Base-by-base conservation (phyloP, 1,140 invertebrate genomes). In the Dreissena rostriformis region DNA sequence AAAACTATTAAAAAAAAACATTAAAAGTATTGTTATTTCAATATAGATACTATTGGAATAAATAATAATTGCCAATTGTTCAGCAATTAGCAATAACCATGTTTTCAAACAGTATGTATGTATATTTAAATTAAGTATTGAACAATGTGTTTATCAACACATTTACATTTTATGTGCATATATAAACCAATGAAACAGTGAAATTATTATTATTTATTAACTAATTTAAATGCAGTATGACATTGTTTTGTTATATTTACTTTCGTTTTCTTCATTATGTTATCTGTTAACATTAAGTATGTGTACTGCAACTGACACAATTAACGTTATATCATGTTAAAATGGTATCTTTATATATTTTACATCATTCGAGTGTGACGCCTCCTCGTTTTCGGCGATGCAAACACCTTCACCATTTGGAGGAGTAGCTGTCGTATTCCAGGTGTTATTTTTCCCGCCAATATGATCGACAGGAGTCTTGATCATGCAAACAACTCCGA, bases 401-500 rank as follows among this genome's bases (percentile, higher is more conserved):
- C 81, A 76, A 26, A 14, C 11, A 15, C 14, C 28, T 19, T 77
- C 28, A 0, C n/a, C 5, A 61, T 17, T 5, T 39, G 74, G 29
- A n/a, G 5, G 28, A 15, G 15, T 52, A 12, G 24, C 24, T 0
- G 65, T 65, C n/a, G 39, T 65, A 14, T 17, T 51, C 22, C 29
- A 68, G 52, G 51, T 52, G 29, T 39, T 0, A 29, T 39, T 55
- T 49, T 19, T 19, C 29, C 28, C 17, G 1, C 24, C 17, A 22
- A 65, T 51, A 28, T 24, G 57, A 49, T 72, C 29, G 12, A 29
- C 15, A 53, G 67, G 55, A 68, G 67, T 57, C 52, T 86, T 84
- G n/a, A 95, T 93, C 97, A 98, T 98, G 82, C 96, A 96, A 22
- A 98, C 96, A 74, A 98, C 97, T 76, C 97, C 97, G 71, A 98